Evolutionary conservation across 1,140 invertebrate genomes (phyloP), one percentile per base, ranked within the genome.

Genomic region (Polypedilum vanderplanki): DNA sequence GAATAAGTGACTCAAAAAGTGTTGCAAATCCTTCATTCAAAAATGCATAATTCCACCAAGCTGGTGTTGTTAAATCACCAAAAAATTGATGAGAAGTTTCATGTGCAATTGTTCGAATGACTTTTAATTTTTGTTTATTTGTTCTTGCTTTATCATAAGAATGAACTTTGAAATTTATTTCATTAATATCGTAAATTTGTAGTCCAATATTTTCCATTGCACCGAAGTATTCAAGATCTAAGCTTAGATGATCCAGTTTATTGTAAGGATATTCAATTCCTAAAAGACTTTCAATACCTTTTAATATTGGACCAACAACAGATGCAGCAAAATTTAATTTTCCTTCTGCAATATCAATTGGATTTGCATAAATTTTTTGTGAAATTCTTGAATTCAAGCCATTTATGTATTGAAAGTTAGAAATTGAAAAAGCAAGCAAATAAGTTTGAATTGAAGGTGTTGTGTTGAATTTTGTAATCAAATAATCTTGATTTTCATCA

Each of bases 171-270:
- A 33, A 33, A 33, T 33, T 33, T 74, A 76, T 64, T 0, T 88
- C 87, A 3, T 89, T 90, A 81, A 95, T 92, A 41, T 91, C 82
- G 81, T 92, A 98, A 0, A 91, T 96, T n/a, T 97, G 92, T 74
- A 98, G 83, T 10, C 96, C 95, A 95, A 95, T 97, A 81, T 96
- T 96, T 82, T 97, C 94, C 94, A 97, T 97, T 0, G 94, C 95
- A 8, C 92, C 93, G 40, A 91, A 90, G 1, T 87, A 89, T 80
- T 97, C 97, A 80, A 97, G 94, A 0, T 95, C 94, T 74, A 98
- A 90, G 0, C 93, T 94, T 70, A 97, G 89, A 78, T 96, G 84
- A 83, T 98, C 96, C 88, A 91, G 85, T 79, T 93, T 93, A 1
- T 90, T 89, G 33, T 93, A 80, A 0, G 89, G 90, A 77, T 90